Evolutionary conservation across 2,888 invertebrate species (phyloP).

Genomic region (Hofmannophila pseudospretella): DNA sequence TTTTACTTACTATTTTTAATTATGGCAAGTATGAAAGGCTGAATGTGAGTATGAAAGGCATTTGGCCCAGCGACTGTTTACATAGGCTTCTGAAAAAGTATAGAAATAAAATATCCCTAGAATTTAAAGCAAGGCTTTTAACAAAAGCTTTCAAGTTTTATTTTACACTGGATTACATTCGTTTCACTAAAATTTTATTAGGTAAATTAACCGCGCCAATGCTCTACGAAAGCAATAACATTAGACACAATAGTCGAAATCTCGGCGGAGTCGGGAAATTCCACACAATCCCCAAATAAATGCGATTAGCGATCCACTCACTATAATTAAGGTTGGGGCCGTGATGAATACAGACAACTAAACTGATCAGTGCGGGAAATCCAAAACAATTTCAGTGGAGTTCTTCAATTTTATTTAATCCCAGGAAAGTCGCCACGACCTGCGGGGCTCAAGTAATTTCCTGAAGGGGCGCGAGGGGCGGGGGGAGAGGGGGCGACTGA

Average conservation of each 20-base stretch:
- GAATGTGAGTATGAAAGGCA: too few relatives aligned
- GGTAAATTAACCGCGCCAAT: slow-evolving; percentile 2
- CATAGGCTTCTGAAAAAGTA: too few relatives aligned
- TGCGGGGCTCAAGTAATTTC: slow-evolving; percentile 69
- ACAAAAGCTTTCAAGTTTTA: too few relatives aligned
- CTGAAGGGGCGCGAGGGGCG: slow-evolving; percentile 37
- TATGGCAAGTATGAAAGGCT: too few relatives aligned
- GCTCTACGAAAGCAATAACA: slow-evolving; percentile 13
- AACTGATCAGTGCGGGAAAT: slow-evolving; percentile 58
- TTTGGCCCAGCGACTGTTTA: too few relatives aligned
- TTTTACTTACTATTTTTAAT: too few relatives aligned
- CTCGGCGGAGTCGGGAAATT: slow-evolving; percentile 19
- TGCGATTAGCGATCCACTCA: slow-evolving; percentile 58
- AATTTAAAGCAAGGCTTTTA: too few relatives aligned
- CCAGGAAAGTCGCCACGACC: slow-evolving; percentile 58
- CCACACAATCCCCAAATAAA: slow-evolving; percentile 37
- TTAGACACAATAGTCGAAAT: slow-evolving; percentile 11
- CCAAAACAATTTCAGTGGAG: slow-evolving; percentile 66
- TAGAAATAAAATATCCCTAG: too few relatives aligned
- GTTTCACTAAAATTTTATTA: not conserved
- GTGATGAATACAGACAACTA: slow-evolving; percentile 40
- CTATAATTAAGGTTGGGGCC: slow-evolving; percentile 55
- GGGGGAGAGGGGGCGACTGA: slow-evolving; percentile 47
- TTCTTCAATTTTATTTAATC: slow-evolving; percentile 72
- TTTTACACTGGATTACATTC: not conserved